These are phyloP conservation scores for Mixornis gularis DNA, from an alignment of 2,113 vertebrate genomes.

Conservation along the genomic window DNA sequence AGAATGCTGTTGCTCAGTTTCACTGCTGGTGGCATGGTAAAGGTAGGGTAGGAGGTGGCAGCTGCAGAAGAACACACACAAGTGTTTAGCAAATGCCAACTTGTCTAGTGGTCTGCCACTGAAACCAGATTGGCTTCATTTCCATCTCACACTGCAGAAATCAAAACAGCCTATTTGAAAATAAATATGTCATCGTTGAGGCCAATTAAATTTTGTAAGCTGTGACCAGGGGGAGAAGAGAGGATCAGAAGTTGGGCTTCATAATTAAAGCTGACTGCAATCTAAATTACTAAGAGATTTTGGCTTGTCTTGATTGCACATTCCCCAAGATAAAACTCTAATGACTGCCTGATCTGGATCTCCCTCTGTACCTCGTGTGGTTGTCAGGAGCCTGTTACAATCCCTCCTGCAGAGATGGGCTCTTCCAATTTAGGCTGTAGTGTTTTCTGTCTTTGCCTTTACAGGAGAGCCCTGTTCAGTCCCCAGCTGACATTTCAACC, in stretches of 20 bases:
- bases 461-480: neutral
- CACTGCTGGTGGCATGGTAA: rapidly evolving
- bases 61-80: neutral
- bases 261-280: slow-evolving; percentile 1
- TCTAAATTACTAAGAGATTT: neutral
- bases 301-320: neutral
- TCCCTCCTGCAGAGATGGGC: neutral
- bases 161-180: neutral
- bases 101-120: neutral
- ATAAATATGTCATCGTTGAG: neutral
- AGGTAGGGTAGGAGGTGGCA: neutral
- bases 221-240: neutral
- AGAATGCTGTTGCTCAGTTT: neutral
- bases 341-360: neutral
- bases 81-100: neutral
- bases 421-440: neutral
- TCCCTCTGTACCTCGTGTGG: neutral
- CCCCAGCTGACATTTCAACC: neutral
- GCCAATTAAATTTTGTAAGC: neutral
- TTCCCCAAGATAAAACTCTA: neutral
- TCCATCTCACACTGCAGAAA: neutral
- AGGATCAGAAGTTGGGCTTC: neutral
- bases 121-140: neutral
- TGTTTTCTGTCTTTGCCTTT: neutral
- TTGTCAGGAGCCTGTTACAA: neutral